Base-by-base conservation (phyloP, 2,797 vertebrate genomes). In the Falco rusticolus region DNA sequence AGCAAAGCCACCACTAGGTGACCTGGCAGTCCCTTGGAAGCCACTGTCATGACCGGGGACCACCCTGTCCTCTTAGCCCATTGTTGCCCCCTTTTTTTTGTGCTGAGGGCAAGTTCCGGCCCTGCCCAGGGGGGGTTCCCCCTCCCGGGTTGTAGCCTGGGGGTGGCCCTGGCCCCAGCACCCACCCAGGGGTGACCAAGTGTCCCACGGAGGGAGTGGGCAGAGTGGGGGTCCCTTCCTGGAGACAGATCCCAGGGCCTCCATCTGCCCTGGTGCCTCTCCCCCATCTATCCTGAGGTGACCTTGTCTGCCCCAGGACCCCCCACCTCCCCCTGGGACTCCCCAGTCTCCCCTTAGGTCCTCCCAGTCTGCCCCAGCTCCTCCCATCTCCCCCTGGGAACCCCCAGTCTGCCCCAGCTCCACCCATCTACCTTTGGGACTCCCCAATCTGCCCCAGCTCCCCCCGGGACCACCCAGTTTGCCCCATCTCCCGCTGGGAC, bases 81-180 rank as follows among this genome's bases (percentile, higher is more conserved):
- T 16, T 0, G 6, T 21, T 11, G 6, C 2, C n/a, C 17, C 5
- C 0, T 4, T 0, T 0, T 7, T 33, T 34, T 37, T 37, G 65
- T 28, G 21, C 43, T 29, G 31, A n/a, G 22, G 33, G 29, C 0
- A 3, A 19, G 34, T 10, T 39, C 37, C 0, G 3, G n/a, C 54
- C 74, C 45, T 20, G 24, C 19, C 59, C 6, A 37, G 1, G 19
- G 14, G 75, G 26, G 26, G 48, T 82, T 13, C 3, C 65, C 37
- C 19, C 29, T 41, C 59, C 29, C 1, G n/a, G 53, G 25, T 29
- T 66, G 71, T 60, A 43, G 19, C 31, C 53, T 1, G 7, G 47
- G 31, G 34, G 65, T 25, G 48, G 17, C 28, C 34, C 53, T 34
- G 34, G 34, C 34, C 26, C 48, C 74, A 56, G 56, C 37, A 39